Evolutionary conservation across 2,888 invertebrate species (phyloP), one percentile per base, ranked within the genome.

Genomic region (Lapara coniferarum): DNA sequence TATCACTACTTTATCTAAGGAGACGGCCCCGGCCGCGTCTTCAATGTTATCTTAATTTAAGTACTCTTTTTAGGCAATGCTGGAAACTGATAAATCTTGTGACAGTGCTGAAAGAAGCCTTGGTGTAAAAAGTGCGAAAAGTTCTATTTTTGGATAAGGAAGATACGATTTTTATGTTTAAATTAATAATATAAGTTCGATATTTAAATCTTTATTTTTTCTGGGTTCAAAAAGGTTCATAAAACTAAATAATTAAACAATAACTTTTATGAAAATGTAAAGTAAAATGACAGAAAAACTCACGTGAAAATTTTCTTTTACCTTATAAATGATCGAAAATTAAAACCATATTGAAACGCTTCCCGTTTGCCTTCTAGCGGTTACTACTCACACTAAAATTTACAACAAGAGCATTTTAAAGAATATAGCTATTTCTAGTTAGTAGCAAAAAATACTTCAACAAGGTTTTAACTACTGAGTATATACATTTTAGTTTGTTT

Each of bases 31-130:
- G 19, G 49, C 49, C 63, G 46, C 49, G 59, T 46, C 49, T 63
- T 49, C 63, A 63, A 63, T 63, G 63, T 63, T 63, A 63, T 63
- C 66, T 58, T 5, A 66, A 56, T 57, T 10, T 49, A 68, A 75
- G 46, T 63, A 57, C 57, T 63, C 44, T 46, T 12, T 46, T 59
- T 63, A 46, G n/a, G 63, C 63, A 49, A 63, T 63, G 63, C 49
- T 63, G 49, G 63, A 63, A 49, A 63, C 63, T 49, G 63, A 63
- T 46, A 63, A 63, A 63, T 63, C 8, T 19, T 25, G 19, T 49
- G 49, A 49, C 63, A 63, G 49, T 46, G 19, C 63, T 63, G 63
- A 19, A 63, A 63, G 14, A 49, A 19, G 30, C 12, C 10, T 46
- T 63, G 13, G 13, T 49, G 12, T 16, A 53, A 51, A 51, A 55